Conservation (phyloP, 2,797 vertebrate species). For the Rousettus madagascariensis region DNA sequence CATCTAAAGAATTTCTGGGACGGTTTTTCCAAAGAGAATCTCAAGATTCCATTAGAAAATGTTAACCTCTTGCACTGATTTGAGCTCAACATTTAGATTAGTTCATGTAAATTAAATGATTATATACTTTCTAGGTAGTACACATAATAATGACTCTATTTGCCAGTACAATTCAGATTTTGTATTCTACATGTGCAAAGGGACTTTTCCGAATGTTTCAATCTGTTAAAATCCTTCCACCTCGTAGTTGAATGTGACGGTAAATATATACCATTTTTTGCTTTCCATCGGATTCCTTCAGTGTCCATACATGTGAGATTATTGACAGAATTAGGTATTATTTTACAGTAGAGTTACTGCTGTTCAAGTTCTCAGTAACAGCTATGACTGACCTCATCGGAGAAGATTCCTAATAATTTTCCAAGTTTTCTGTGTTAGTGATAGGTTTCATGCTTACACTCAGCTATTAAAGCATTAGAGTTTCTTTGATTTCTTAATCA, state of each 20-base stretch:
- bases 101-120: not conserved
- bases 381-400: constrained; percentile 40
- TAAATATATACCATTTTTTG: constrained; percentile 7
- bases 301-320: not conserved
- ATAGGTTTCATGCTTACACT: constrained; percentile 59
- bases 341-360: constrained; percentile 57
- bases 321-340: constrained; percentile 39
- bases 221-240: constrained; percentile 1
- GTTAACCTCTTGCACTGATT: not conserved
- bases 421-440: constrained; percentile 59
- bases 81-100: not conserved
- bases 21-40: constrained; percentile 5
- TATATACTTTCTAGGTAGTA: not conserved
- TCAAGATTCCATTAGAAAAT: not conserved
- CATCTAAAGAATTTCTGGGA: not conserved
- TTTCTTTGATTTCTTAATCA: constrained; percentile 75
- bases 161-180: not conserved
- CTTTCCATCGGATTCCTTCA: constrained; percentile 8
- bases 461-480: constrained; percentile 71
- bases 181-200: not conserved
- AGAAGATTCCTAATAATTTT: constrained; percentile 65
- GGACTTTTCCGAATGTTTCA: not conserved
- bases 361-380: constrained; percentile 66
- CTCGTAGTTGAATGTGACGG: not conserved
- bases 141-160: not conserved